These are phyloP conservation scores for Eolophus roseicapilla DNA, from an alignment of 2,113 vertebrate genomes.

Conservation along the genomic window DNA sequence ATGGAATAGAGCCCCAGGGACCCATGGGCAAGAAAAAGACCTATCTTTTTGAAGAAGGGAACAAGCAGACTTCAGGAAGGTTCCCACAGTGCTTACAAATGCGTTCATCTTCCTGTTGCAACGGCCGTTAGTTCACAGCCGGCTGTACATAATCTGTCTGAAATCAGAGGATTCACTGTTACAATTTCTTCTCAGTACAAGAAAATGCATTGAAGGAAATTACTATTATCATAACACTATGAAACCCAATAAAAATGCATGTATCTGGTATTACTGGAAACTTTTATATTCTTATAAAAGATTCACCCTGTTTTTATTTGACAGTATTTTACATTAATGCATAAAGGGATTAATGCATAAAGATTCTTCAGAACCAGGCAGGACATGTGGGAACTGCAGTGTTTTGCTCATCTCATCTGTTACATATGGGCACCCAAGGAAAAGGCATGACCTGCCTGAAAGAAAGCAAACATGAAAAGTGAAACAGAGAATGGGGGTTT, in stretches of 20 bases:
- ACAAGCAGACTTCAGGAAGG: accelerated
- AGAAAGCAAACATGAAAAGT: accelerated
- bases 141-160: neutral
- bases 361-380: neutral
- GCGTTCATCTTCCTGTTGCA: accelerated
- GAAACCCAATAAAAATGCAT: neutral
- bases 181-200: neutral
- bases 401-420: neutral
- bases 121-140: neutral
- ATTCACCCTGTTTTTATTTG: neutral
- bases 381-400: neutral
- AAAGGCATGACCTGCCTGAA: neutral
- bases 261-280: neutral
- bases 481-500: neutral
- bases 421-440: accelerated
- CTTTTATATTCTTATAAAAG: neutral
- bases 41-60: neutral
- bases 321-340: neutral
- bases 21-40: neutral
- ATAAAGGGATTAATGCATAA: neutral
- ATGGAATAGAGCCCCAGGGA: neutral
- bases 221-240: neutral
- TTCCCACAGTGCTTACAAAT: neutral
- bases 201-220: neutral
- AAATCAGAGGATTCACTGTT: neutral